A percentile compares a stretch with the other conserved stretches of the same genome.
These are phyloP conservation scores for Meteorus cinctellus DNA, from an alignment of 2,888 invertebrate genomes.

Conservation along the genomic window DNA sequence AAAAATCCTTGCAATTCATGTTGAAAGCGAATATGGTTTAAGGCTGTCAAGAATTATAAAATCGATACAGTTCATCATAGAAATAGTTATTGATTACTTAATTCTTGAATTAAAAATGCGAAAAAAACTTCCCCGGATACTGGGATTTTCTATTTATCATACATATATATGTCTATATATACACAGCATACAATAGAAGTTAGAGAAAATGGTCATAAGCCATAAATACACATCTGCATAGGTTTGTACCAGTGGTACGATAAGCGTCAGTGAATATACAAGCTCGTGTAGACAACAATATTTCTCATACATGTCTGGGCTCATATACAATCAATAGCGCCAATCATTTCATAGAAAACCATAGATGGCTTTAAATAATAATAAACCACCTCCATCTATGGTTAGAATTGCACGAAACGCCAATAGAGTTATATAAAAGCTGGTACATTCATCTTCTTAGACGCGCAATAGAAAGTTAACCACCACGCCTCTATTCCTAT, in stretches of 20 bases:
- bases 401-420: slow-evolving; percentile 31
- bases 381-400: slow-evolving; percentile 43
- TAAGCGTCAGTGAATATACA: slow-evolving; percentile 5
- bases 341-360: slow-evolving; percentile 46
- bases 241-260: background rate
- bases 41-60: too few species aligned
- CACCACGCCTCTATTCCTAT: slow-evolving; percentile 64
- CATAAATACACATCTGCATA: background rate
- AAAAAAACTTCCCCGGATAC: too few species aligned
- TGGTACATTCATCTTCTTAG: slow-evolving; percentile 63
- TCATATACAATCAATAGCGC: slow-evolving; percentile 50
- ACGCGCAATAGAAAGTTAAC: slow-evolving; percentile 35
- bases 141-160: too few species aligned
- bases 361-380: slow-evolving; percentile 54
- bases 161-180: too few species aligned
- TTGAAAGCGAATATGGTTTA: too few species aligned
- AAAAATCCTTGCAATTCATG: too few species aligned
- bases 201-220: too few species aligned
- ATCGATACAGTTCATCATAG: too few species aligned
- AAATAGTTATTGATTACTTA: too few species aligned
- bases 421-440: slow-evolving; percentile 53
- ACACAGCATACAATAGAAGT: background rate
- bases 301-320: background rate
- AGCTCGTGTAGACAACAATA: background rate
- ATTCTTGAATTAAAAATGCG: too few species aligned